Conservation (phyloP, 2,797 vertebrate genomes). For the Rhincodon typus region DNA sequence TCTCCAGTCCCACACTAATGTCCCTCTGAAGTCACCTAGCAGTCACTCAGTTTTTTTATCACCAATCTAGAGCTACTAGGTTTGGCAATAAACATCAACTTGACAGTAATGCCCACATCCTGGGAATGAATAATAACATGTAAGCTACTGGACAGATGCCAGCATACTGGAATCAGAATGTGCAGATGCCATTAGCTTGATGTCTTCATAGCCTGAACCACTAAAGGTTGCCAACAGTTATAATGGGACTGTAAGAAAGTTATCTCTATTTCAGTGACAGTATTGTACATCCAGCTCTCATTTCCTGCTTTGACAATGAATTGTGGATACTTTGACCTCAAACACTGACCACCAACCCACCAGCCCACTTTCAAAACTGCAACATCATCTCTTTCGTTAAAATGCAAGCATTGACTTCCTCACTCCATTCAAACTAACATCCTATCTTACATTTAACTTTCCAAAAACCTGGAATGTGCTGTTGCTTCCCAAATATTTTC, state of each 20-base stretch:
- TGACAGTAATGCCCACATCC: slow-evolving; percentile 26
- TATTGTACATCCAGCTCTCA: not conserved
- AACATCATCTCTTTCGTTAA: not conserved
- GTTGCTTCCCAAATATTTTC: not conserved
- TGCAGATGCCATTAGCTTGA: slow-evolving; percentile 7
- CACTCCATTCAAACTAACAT: not conserved
- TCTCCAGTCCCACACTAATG: not conserved
- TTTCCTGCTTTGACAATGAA: not conserved
- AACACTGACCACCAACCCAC: too few species aligned
- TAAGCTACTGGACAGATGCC: not conserved
- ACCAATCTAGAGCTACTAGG: not conserved
- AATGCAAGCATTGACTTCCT: not conserved
- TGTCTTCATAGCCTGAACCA: slow-evolving; percentile 9
- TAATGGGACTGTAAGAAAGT: not conserved
- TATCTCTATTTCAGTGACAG: slow-evolving; percentile 13
- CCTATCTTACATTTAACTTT: not conserved
- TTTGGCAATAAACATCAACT: not conserved
- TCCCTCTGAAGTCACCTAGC: not conserved
- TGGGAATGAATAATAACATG: slow-evolving; percentile 13
- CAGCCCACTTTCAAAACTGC: not conserved
- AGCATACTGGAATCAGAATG: slow-evolving; percentile 1
- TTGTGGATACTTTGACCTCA: not conserved
- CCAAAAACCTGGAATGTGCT: not conserved
- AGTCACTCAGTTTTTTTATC: not conserved
- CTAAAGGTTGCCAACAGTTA: slow-evolving; percentile 3